Evolutionary conservation across 2,797 vertebrate genomes (phyloP).

Genomic region (Brachyalestes nurse): DNA sequence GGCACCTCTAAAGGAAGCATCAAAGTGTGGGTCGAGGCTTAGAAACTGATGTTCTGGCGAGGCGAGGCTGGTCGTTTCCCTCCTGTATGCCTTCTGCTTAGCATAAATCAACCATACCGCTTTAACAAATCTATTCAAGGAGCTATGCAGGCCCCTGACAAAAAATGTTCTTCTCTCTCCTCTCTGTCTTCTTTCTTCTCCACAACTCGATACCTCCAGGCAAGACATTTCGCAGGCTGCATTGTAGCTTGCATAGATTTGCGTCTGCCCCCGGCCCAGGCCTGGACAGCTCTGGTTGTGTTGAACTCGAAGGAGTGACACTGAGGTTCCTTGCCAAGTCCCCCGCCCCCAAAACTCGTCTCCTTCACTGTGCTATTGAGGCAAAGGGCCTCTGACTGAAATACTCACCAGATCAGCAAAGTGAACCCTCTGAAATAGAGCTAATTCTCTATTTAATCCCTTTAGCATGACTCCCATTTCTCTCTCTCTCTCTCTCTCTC

Average conservation of each 20-base stretch:
- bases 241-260: slow-evolving; percentile 84
- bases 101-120: slow-evolving; percentile 88
- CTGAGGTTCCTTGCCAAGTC: slow-evolving; percentile 75
- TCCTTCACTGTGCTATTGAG: slow-evolving; percentile 27
- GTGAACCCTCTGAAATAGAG: slow-evolving; percentile 77
- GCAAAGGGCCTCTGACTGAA: slow-evolving; percentile 65
- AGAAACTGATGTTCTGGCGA: slow-evolving; percentile 84
- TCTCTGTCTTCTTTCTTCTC: slow-evolving; percentile 16
- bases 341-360: slow-evolving; percentile 67
- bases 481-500: slow-evolving; percentile 1
- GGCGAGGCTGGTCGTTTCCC: slow-evolving; percentile 76
- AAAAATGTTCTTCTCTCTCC: slow-evolving; percentile 70
- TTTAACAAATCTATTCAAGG: slow-evolving; percentile 97
- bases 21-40: slow-evolving; percentile 83
- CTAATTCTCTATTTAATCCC: slow-evolving; percentile 80
- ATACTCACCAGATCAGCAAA: slow-evolving; percentile 78
- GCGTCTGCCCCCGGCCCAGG: slow-evolving; percentile 72
- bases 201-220: slow-evolving; percentile 83
- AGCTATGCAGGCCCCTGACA: slow-evolving; percentile 76
- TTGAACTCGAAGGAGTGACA: slow-evolving; percentile 79
- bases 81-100: slow-evolving; percentile 82
- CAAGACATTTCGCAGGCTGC: slow-evolving; percentile 76
- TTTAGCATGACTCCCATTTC: slow-evolving; percentile 59
- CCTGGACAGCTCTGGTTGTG: slow-evolving; percentile 70
- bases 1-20: slow-evolving; percentile 85